Evolutionary conservation across 2,888 invertebrate species (phyloP), one percentile per base, ranked within the genome.

Genomic region (Dryococelus australis): DNA sequence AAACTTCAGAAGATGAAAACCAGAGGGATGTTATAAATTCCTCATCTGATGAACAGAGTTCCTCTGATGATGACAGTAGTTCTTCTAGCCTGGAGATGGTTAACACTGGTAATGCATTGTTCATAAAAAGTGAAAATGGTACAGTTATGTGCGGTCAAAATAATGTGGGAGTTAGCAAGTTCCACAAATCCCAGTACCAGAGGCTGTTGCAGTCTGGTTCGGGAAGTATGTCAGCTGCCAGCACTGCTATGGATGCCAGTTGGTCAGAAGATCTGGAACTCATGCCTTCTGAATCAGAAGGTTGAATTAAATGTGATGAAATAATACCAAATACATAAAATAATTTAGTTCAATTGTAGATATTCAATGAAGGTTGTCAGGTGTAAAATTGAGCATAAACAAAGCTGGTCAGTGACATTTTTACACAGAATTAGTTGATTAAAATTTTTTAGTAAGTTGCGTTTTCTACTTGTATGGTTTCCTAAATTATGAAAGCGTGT

Each of bases 1-100:
- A 91, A 87, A 90, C 90, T 13, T 90, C 90, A 8, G 91, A 91
- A 86, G 90, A 91, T n/a, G 90, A 90, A 51, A 88, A 89, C 28
- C 86, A 88, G 24, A 51, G 85, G 43, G 86, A 65, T 24, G 88
- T 83, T 43, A 65, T 85, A 20, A 85, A 87, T 27, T 86, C 87
- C 35, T 85, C 87, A 8, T 87, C 88, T 86, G 86, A 88, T 27
- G 87, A 83, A 8, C 85, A 85, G 24, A 85, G 86, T 43, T 88
- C 88, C 79, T 89, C 89, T 0, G 88, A 88, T 28, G 88, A 88
- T 35, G 89, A 89, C 47, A 65, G 53, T 83, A 84, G 83, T 27
- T 85, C 85, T n/a, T 80, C 81, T n/a, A n/a, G 65, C 65, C n/a
- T n/a, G 65, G 65, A 47, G 8, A 47, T 47, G 8, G 47, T 16